phyloP scores from a whole-genome alignment of 2,888 invertebrate species.

The Cryptus viduatorius region DNA sequence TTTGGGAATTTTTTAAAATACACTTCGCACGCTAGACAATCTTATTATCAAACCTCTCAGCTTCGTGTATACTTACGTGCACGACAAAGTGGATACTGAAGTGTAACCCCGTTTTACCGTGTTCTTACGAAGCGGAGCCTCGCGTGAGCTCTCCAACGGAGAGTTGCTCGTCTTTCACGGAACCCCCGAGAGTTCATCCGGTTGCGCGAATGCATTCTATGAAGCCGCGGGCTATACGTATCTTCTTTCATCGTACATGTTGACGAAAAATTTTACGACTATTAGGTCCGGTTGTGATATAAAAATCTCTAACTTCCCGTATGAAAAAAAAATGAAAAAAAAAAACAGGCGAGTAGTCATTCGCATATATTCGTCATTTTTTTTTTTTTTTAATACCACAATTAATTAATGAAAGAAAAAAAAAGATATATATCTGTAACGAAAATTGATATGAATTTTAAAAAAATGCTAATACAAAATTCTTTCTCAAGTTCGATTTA shows the following conservation, averaged over 20 bases:
- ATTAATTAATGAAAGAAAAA: neutral
- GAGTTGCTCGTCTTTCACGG: constrained; percentile 43
- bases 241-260: constrained; percentile 52
- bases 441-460: no score
- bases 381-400: no score
- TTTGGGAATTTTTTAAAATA: neutral
- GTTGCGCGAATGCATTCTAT: constrained; percentile 56
- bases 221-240: neutral
- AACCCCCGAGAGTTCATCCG: constrained; percentile 48
- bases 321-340: neutral
- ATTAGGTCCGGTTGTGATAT: neutral
- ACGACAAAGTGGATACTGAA: constrained; percentile 46
- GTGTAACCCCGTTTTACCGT: constrained; percentile 60
- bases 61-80: constrained; percentile 7
- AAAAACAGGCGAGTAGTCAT: no score
- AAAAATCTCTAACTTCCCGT: neutral
- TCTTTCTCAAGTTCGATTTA: neutral
- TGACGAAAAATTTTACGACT: constrained; percentile 52
- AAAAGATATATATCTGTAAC: no score
- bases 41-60: constrained; percentile 8
- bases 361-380: no score
- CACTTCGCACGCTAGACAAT: neutral
- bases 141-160: constrained; percentile 12
- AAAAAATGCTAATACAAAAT: neutral
- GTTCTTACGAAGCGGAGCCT: constrained; percentile 3